These are phyloP conservation scores for Columba guinea DNA, from an alignment of 2,797 vertebrate genomes.

Conservation along the genomic window DNA sequence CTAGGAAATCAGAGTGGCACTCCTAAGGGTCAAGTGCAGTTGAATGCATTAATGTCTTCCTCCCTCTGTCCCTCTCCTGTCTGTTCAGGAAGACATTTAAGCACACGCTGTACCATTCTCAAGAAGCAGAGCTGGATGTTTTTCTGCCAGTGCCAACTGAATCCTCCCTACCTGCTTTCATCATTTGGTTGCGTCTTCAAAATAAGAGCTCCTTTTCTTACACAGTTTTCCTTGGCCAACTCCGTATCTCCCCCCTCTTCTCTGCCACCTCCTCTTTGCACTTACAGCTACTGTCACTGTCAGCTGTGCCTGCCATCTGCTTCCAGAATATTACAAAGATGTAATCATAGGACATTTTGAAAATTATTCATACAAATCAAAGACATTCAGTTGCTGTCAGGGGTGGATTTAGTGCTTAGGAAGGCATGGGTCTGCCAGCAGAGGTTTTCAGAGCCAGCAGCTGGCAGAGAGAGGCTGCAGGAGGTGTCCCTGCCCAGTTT, in stretches of 20 bases:
- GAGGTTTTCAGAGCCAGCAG: not conserved
- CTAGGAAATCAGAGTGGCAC: not conserved
- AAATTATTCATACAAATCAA: constrained; percentile 66
- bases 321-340: constrained; percentile 69
- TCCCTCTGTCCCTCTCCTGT: not conserved
- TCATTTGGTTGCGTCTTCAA: constrained; percentile 7
- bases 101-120: not conserved
- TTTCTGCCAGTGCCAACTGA: not conserved
- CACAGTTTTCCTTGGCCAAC: not conserved
- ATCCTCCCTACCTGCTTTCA: constrained; percentile 17
- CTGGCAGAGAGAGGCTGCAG: not conserved
- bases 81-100: not conserved
- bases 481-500: not conserved
- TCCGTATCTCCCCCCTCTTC: not conserved
- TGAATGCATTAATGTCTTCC: not conserved
- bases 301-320: constrained; percentile 79
- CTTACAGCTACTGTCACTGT: constrained; percentile 55
- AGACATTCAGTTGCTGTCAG: constrained; percentile 36
- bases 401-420: constrained; percentile 11
- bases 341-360: constrained; percentile 68
- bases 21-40: constrained; percentile 8
- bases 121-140: not conserved
- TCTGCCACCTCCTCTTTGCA: constrained; percentile 63
- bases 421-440: not conserved
- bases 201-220: constrained; percentile 16